These are phyloP conservation scores for Oxytorus armatus DNA, from an alignment of 2,888 invertebrate genomes.

Conservation along the genomic window DNA sequence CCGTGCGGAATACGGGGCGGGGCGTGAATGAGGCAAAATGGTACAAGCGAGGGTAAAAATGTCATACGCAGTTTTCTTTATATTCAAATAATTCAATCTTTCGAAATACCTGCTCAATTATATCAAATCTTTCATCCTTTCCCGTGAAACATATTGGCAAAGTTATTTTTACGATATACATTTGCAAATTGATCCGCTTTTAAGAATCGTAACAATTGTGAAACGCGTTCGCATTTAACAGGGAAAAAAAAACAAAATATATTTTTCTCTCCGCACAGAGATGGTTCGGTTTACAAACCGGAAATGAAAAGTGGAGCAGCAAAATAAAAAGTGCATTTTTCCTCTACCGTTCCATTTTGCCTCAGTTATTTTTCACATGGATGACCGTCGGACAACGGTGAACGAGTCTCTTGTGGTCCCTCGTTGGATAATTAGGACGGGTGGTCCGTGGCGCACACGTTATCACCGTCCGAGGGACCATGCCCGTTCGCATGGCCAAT, in stretches of 20 bases:
- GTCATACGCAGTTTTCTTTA: background rate
- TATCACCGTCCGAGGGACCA: slow-evolving; percentile 36
- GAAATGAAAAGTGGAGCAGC: background rate
- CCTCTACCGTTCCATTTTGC: slow-evolving; percentile 1
- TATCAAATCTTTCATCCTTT: background rate
- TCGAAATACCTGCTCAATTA: background rate
- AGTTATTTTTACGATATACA: background rate
- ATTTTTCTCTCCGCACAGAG: too few species aligned
- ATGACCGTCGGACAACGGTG: slow-evolving; percentile 21
- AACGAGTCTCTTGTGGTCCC: slow-evolving; percentile 59
- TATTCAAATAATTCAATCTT: slow-evolving; percentile 1
- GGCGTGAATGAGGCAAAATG: slow-evolving; percentile 40
- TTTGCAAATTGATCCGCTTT: too few species aligned
- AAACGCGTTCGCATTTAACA: too few species aligned
- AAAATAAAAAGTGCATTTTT: background rate
- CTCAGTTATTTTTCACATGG: background rate
- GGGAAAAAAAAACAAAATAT: too few species aligned
- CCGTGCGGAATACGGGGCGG: slow-evolving; percentile 59
- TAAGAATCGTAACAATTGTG: too few species aligned
- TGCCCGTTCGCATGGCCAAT: slow-evolving; percentile 66
- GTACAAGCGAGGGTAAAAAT: background rate
- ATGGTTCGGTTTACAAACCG: background rate
- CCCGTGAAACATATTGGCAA: background rate
- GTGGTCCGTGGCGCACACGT: slow-evolving; percentile 63
- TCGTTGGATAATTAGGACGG: slow-evolving; percentile 71